These are phyloP conservation scores for Semaprochilodus insignis DNA, from an alignment of 2,797 vertebrate species.

Conservation along the genomic window DNA sequence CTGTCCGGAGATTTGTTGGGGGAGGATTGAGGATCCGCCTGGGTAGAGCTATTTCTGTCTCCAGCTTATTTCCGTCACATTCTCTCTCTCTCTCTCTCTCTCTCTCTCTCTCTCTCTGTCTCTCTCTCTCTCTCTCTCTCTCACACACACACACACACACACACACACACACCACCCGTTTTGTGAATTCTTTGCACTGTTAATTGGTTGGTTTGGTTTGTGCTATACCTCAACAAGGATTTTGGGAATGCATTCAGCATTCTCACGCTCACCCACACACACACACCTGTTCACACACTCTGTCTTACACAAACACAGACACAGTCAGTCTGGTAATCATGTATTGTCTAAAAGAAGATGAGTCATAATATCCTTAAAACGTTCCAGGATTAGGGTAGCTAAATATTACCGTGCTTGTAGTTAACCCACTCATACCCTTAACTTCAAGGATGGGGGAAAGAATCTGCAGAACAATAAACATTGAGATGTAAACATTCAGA, in stretches of 20 bases:
- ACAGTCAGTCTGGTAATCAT: no score
- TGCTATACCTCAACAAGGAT: background rate
- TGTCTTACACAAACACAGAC: no score
- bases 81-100: constrained; percentile 2
- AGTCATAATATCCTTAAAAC: no score
- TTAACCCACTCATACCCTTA: no score
- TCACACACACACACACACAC: background rate
- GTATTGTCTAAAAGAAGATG: no score
- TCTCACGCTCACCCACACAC: background rate
- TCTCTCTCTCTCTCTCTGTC: constrained; percentile 5
- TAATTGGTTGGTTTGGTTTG: constrained; percentile 8
- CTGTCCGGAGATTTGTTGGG: constrained; percentile 38
- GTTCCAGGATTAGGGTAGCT: no score
- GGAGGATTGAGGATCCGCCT: constrained; percentile 40
- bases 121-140: constrained; percentile 2
- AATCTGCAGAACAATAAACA: no score
- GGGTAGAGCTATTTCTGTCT: constrained; percentile 40
- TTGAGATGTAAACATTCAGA: no score
- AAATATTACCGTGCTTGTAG: no score
- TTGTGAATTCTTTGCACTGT: background rate
- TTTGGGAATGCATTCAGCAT: background rate
- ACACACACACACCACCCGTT: background rate
- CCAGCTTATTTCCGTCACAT: constrained; percentile 16
- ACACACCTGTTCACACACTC: no score
- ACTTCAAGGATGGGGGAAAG: no score